A percentile compares a stretch with the other conserved stretches of the same genome.
Conservation (phyloP, 2,113 vertebrate species). For the Donacobius atricapilla region DNA sequence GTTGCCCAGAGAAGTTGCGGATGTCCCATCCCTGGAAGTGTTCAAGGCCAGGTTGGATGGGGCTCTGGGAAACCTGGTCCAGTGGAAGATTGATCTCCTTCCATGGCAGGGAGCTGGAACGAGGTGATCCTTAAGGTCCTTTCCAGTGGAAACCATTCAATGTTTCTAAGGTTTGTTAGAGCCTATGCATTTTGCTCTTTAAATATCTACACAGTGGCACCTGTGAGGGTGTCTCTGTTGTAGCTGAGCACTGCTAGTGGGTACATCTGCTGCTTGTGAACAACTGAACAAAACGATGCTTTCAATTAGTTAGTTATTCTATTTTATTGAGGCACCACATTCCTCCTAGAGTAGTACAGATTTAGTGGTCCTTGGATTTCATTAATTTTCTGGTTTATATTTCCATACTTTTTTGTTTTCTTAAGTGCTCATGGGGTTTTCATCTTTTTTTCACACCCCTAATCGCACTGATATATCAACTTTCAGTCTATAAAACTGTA, state of each 20-base stretch:
- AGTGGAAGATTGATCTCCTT: neutral
- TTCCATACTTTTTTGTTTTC: neutral
- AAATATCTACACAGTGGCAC: neutral
- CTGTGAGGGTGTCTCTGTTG: neutral
- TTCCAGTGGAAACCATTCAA: neutral
- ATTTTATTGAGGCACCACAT: neutral
- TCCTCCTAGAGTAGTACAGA: neutral
- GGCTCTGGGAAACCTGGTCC: neutral
- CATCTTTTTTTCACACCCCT: neutral
- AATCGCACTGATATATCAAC: neutral
- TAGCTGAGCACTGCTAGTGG: neutral
- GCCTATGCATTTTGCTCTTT: neutral
- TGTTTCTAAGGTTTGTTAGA: neutral
- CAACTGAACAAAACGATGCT: neutral
- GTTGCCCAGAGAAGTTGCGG: neutral
- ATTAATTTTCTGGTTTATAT: neutral
- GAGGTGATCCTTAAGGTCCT: neutral
- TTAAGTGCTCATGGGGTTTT: neutral
- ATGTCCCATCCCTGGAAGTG: neutral
- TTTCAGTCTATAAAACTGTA: neutral
- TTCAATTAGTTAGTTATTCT: conserved; percentile 1
- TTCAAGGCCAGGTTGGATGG: neutral
- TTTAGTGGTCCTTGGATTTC: neutral
- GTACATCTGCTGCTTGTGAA: neutral
- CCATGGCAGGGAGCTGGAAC: neutral